Percentiles rank a stretch among this genome's conserved stretches.
Conservation (phyloP, 2,113 vertebrate genomes). For the Amia ocellicauda region DNA sequence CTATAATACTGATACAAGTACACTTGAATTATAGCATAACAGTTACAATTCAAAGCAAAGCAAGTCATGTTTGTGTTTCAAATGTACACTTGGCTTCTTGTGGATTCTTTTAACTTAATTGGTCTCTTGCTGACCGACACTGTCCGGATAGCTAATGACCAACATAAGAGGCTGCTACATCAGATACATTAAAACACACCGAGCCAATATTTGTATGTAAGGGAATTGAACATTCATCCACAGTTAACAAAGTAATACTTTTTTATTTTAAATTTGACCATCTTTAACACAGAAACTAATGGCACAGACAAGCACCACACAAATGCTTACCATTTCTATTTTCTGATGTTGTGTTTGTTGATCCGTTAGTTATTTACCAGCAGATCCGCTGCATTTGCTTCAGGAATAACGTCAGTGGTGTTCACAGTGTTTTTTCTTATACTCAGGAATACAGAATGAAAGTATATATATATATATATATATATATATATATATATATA, state of each 20-base stretch:
- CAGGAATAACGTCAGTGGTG: constrained; percentile 60
- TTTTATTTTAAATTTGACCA: constrained; percentile 74
- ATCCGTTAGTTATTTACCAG: constrained; percentile 61
- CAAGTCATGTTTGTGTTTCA: too few species aligned
- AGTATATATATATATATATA: constrained; percentile 63
- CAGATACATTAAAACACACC: too few species aligned
- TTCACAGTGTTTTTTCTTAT: constrained; percentile 74
- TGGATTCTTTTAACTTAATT: too few species aligned
- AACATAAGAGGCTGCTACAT: too few species aligned
- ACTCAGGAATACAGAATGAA: constrained; percentile 64
- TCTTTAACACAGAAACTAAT: constrained; percentile 73
- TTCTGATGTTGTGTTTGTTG: constrained; percentile 53
- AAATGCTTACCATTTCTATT: constrained; percentile 58
- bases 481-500: too few species aligned
- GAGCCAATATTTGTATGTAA: too few species aligned
- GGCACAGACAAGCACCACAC: constrained; percentile 78
- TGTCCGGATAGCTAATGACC: too few species aligned
- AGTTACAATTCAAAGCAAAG: too few species aligned
- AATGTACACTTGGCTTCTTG: too few species aligned
- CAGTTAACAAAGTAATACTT: constrained; percentile 69
- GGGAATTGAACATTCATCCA: constrained; percentile 6
- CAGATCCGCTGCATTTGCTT: constrained; percentile 67
- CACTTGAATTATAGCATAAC: too few species aligned
- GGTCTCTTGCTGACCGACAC: too few species aligned
- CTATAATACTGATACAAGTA: too few species aligned